Percentiles rank a stretch among this genome's conserved stretches.
These are phyloP conservation scores for Saxidomus purpurata DNA, from an alignment of 1,140 invertebrate genomes.

Conservation along the genomic window DNA sequence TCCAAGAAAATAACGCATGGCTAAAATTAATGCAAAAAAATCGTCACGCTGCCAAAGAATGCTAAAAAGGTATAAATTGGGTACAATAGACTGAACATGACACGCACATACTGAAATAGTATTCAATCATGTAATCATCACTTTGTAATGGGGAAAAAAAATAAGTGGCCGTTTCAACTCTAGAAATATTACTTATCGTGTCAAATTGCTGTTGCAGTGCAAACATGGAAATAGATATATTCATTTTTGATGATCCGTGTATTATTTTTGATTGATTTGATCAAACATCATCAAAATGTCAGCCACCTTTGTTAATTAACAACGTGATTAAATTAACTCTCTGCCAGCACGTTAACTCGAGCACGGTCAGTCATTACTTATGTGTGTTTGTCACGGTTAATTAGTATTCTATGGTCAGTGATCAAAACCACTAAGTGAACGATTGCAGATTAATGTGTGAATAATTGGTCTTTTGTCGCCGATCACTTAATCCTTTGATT, in stretches of 20 bases:
- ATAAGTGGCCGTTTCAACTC: neutral
- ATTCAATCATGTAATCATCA: no score
- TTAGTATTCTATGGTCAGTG: slow-evolving; percentile 4
- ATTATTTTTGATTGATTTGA: neutral
- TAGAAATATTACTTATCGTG: slow-evolving; percentile 49
- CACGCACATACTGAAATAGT: no score
- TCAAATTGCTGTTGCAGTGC: slow-evolving; percentile 10
- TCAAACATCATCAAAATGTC: slow-evolving; percentile 32
- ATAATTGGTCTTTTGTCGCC: slow-evolving; percentile 29
- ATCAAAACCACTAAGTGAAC: slow-evolving; percentile 5
- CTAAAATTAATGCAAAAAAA: no score
- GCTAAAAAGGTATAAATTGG: no score
- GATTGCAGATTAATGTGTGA: slow-evolving; percentile 39
- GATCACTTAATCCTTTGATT: slow-evolving; percentile 18
- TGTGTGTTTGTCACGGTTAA: slow-evolving; percentile 12
- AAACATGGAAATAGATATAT: neutral
- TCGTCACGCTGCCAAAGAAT: no score
- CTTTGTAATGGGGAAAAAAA: no score
- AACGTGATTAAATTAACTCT: slow-evolving; percentile 24
- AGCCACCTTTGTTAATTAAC: slow-evolving; percentile 5
- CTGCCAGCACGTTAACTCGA: neutral
- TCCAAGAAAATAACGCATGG: no score
- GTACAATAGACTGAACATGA: no score
- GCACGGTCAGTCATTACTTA: neutral
- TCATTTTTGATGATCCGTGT: neutral